Conservation (phyloP, 2,888 invertebrate species). For the Euspilapteryx auroguttella region DNA sequence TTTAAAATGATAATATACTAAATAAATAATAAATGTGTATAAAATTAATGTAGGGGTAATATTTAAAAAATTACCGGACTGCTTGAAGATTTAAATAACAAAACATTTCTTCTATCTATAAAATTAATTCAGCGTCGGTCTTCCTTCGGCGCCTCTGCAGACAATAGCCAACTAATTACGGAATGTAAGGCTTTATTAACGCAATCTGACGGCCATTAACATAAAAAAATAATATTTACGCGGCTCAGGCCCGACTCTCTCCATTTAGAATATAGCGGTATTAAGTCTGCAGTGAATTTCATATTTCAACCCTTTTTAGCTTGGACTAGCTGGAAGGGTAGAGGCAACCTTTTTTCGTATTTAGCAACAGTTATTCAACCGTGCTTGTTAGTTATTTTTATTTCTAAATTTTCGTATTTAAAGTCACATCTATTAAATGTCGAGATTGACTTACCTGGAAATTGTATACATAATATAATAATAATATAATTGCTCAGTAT, state of each 20-base stretch:
- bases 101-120: background rate
- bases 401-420: too few relatives aligned
- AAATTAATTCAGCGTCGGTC: conserved; percentile 38
- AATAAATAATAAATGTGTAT: background rate
- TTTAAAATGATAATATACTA: background rate
- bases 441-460: too few relatives aligned
- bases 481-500: too few relatives aligned
- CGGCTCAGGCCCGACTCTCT: conserved; percentile 32
- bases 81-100: background rate
- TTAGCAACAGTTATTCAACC: too few relatives aligned
- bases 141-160: conserved; percentile 33
- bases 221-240: conserved; percentile 62
- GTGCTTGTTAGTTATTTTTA: too few relatives aligned
- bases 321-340: too few relatives aligned
- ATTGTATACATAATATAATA: too few relatives aligned
- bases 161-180: conserved; percentile 50
- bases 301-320: too few relatives aligned
- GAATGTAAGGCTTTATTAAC: conserved; percentile 59
- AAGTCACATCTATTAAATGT: too few relatives aligned
- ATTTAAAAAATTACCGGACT: background rate
- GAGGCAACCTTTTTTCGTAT: too few relatives aligned
- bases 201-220: conserved; percentile 54
- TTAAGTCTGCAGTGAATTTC: too few relatives aligned
- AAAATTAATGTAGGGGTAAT: background rate
- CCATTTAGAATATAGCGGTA: conserved; percentile 56